Evolutionary conservation across 2,888 invertebrate genomes (phyloP).

Genomic region (Caenorhabditis zanzibari): DNA sequence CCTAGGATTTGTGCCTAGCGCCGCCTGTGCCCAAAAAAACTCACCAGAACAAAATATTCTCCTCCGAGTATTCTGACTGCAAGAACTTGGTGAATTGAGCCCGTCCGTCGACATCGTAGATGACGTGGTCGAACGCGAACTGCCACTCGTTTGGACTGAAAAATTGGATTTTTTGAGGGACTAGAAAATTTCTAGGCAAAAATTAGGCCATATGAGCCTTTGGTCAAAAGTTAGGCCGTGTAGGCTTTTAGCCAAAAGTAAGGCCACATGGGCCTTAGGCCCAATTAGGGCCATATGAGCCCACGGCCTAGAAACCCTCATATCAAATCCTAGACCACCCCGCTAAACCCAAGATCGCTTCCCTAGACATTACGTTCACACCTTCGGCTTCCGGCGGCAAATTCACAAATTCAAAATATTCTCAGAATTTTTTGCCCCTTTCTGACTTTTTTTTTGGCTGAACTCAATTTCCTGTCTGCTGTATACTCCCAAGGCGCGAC

Average conservation of each 20-base stretch:
- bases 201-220: not conserved
- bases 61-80: conserved; percentile 82
- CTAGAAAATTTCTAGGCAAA: not conserved
- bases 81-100: conserved; percentile 82
- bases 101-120: conserved; percentile 76
- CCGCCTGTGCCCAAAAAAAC: no score
- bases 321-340: no score
- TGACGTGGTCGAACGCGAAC: conserved; percentile 76
- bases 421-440: no score
- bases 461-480: conserved; percentile 33
- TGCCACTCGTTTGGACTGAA: conserved; percentile 79
- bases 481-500: not conserved
- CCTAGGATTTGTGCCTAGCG: no score
- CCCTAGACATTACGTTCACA: no score
- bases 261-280: not conserved
- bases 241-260: no score
- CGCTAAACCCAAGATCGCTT: no score
- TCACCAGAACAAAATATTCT: conserved; percentile 83
- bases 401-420: no score
- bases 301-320: not conserved
- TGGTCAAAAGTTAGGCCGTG: no score
- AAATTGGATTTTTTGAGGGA: not conserved
- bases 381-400: no score
- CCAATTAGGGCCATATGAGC: no score
- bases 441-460: not conserved